Evolutionary conservation across 2,113 vertebrate genomes (phyloP).

Genomic region (Orthochromis indermauri): DNA sequence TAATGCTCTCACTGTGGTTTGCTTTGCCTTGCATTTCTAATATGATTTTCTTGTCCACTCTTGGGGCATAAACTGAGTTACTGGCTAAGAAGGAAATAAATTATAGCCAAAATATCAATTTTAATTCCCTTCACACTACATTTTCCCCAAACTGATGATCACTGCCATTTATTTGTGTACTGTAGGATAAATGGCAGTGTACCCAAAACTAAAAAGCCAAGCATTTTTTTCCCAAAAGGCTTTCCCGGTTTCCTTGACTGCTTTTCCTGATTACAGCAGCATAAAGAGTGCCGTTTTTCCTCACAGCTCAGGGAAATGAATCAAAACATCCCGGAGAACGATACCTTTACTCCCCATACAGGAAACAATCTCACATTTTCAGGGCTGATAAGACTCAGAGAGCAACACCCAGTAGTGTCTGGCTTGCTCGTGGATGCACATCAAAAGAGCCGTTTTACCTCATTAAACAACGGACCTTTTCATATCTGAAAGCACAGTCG

Average conservation of each 20-base stretch:
- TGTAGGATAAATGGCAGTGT: background rate
- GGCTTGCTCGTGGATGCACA: background rate
- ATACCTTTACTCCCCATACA: slow-evolving; percentile 34
- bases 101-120: slow-evolving; percentile 45
- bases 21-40: slow-evolving; percentile 12
- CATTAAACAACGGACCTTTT: slow-evolving; percentile 26
- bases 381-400: slow-evolving; percentile 29
- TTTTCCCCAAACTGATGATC: slow-evolving; percentile 45
- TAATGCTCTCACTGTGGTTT: background rate
- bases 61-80: slow-evolving; percentile 10
- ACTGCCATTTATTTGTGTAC: background rate
- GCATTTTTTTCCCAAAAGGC: background rate
- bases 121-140: slow-evolving; percentile 26
- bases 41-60: background rate
- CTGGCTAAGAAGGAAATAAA: slow-evolving; percentile 21
- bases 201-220: background rate
- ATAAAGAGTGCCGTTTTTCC: slow-evolving; percentile 8
- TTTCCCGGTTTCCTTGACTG: background rate
- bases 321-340: slow-evolving; percentile 23
- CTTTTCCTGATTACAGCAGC: slow-evolving; percentile 18
- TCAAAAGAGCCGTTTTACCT: background rate
- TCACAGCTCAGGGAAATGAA: slow-evolving; percentile 13
- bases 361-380: slow-evolving; percentile 39
- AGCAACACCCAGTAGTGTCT: background rate
- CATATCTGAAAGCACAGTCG: background rate